These are phyloP conservation scores for Rhagoletis pomonella DNA, from an alignment of 1,140 invertebrate genomes.

Conservation along the genomic window DNA sequence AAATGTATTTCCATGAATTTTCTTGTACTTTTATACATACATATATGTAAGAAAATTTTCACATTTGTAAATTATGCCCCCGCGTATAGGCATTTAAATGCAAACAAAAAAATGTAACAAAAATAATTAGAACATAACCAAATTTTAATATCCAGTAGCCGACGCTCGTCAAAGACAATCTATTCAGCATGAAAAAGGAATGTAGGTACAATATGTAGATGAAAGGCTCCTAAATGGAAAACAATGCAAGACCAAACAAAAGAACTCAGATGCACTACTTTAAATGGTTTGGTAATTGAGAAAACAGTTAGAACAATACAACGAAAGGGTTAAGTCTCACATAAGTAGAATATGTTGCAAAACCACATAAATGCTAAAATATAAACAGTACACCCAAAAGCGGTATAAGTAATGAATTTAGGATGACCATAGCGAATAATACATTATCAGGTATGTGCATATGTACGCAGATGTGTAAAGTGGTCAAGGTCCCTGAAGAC, in stretches of 20 bases:
- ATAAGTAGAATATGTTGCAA: background rate
- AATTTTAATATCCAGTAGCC: too few relatives aligned
- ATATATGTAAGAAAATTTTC: too few relatives aligned
- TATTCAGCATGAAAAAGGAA: too few relatives aligned
- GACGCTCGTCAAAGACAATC: too few relatives aligned
- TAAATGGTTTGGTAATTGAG: background rate
- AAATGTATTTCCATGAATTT: too few relatives aligned
- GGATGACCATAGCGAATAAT: background rate
- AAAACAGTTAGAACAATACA: background rate
- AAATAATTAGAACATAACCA: too few relatives aligned
- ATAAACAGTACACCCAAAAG: background rate
- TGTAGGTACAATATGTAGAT: background rate
- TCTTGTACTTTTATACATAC: too few relatives aligned
- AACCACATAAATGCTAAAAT: background rate
- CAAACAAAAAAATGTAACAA: too few relatives aligned
- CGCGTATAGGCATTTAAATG: too few relatives aligned
- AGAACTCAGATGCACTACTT: background rate
- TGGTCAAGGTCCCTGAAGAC: background rate
- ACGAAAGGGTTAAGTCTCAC: slow-evolving; percentile 22
- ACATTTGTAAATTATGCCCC: too few relatives aligned
- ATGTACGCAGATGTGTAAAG: background rate
- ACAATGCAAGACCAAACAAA: background rate
- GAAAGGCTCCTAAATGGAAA: background rate
- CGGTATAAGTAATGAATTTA: background rate
- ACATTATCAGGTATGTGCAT: background rate